phyloP scores from a whole-genome alignment of 2,888 invertebrate species.

The Calameuta idolon region DNA sequence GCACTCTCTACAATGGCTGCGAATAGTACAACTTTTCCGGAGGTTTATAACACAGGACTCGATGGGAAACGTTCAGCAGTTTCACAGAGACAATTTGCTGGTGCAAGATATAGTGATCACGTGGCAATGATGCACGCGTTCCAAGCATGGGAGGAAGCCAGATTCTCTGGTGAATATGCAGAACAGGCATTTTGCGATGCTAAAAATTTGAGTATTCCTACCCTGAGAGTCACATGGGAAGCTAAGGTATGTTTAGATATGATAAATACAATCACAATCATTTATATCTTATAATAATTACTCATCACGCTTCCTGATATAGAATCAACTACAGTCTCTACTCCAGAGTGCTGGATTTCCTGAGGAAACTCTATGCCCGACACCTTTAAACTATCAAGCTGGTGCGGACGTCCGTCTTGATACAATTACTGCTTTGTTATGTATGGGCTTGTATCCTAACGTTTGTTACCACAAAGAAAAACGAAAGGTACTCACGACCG shows the following conservation, averaged over 20 bases:
- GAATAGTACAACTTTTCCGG: conserved; percentile 94
- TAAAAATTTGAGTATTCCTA: conserved; percentile 90
- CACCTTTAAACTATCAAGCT: conserved; percentile 79
- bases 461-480: conserved; percentile 96
- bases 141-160: conserved; percentile 83
- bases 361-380: conserved; percentile 84
- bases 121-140: conserved; percentile 94
- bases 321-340: conserved; percentile 77
- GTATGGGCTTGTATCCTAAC: conserved; percentile 95
- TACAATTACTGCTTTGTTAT: conserved; percentile 85
- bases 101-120: conserved; percentile 92
- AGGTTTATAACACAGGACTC: conserved; percentile 88
- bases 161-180: conserved; percentile 77
- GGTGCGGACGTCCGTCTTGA: conserved; percentile 86
- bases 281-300: conserved; percentile 1
- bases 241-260: conserved; percentile 74
- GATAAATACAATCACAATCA: background rate
- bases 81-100: conserved; percentile 89
- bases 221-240: conserved; percentile 91
- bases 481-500: conserved; percentile 94
- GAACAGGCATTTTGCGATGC: conserved; percentile 91
- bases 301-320: conserved; percentile 28
- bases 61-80: conserved; percentile 80
- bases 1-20: conserved; percentile 94
- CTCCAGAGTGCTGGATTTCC: conserved; percentile 86